These are phyloP conservation scores for Pitangus sulphuratus DNA, from an alignment of 2,797 vertebrate species.

Conservation along the genomic window DNA sequence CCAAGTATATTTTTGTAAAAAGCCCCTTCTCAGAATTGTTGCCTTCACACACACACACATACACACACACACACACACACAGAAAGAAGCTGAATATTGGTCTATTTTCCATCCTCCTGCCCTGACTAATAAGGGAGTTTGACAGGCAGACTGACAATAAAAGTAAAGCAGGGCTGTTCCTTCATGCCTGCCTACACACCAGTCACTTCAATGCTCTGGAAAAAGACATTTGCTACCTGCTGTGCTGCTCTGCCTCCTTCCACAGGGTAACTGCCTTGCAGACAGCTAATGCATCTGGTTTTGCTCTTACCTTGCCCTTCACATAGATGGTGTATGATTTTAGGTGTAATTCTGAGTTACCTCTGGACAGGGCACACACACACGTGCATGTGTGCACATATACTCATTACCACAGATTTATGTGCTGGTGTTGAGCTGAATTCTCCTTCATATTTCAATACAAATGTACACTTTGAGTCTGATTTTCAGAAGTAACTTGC, in stretches of 20 bases:
- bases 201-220: not conserved
- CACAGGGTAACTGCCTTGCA: not conserved
- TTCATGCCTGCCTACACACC: constrained; percentile 39
- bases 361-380: not conserved
- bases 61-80: not conserved
- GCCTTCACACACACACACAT: not conserved
- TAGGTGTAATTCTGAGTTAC: not conserved
- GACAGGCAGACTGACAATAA: not conserved
- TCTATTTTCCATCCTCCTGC: not conserved
- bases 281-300: not conserved
- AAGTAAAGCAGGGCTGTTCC: not conserved
- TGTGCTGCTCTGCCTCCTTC: constrained; percentile 9
- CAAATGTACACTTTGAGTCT: not conserved
- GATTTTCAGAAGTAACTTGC: not conserved
- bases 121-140: not conserved
- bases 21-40: not conserved
- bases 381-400: fast-evolving
- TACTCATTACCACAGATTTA: not conserved
- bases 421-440: not conserved
- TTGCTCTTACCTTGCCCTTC: not conserved
- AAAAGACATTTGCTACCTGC: constrained; percentile 27
- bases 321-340: fast-evolving
- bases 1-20: not conserved
- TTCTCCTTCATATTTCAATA: not conserved
- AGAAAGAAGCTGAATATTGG: not conserved